Evolutionary conservation across 23 tunicate genomes (phyloP).

Genomic region (Botrylloides violaceus): DNA sequence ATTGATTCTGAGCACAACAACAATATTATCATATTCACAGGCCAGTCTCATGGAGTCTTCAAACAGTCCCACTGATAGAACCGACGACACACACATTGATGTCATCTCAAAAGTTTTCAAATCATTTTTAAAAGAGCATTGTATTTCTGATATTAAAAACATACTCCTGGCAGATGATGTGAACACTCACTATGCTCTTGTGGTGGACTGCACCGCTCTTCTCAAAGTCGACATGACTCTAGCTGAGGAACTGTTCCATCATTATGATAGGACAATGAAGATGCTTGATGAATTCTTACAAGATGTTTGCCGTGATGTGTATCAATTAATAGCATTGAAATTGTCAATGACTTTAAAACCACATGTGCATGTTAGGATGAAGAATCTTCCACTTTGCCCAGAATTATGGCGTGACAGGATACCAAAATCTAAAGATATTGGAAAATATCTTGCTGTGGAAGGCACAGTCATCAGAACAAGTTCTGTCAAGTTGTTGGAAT

Average conservation of each 20-base stretch:
- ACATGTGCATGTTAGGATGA: constrained; percentile 49
- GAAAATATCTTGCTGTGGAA: constrained; percentile 56
- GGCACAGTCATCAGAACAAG: constrained; percentile 91
- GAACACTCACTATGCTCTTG: constrained; percentile 59
- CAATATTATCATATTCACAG: too few species aligned
- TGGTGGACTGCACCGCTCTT: constrained; percentile 49
- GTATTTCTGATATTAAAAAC: constrained; percentile 47
- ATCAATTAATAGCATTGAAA: constrained; percentile 28
- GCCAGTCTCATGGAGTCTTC: too few species aligned
- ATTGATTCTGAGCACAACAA: too few species aligned
- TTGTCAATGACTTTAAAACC: constrained; percentile 56
- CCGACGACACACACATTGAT: too few species aligned
- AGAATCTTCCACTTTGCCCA: constrained; percentile 61
- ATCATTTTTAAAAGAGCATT: constrained; percentile 32
- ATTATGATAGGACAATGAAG: constrained; percentile 41
- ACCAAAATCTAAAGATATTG: constrained; percentile 82
- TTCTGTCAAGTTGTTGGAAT: constrained; percentile 62
- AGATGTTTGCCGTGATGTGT: constrained; percentile 21
- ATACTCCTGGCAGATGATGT: constrained; percentile 63
- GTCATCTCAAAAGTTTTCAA: constrained; percentile 15
- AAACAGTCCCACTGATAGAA: too few species aligned
- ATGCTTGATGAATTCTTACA: constrained; percentile 31
- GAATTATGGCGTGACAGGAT: constrained; percentile 81
- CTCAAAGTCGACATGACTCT: constrained; percentile 36
- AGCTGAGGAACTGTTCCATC: constrained; percentile 42